Evolutionary conservation across 2,113 vertebrate species (phyloP).

Genomic region (Erpornis zantholeuca): DNA sequence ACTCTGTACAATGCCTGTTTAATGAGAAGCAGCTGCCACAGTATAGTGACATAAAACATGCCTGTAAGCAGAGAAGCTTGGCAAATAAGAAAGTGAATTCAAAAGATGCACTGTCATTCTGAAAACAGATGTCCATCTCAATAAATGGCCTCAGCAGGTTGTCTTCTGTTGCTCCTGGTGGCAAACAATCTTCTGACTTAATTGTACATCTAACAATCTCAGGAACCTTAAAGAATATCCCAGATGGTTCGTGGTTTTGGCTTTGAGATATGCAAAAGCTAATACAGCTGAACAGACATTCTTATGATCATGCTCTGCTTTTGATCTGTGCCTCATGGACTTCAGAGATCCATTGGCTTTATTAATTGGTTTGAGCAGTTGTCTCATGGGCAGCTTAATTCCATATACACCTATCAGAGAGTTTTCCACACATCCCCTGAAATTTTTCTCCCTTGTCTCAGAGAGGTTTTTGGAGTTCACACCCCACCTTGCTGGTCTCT

Average conservation of each 20-base stretch:
- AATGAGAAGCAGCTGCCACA: constrained; percentile 6
- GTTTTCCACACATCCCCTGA: background rate
- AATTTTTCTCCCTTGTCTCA: background rate
- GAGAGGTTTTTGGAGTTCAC: background rate
- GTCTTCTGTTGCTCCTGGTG: background rate
- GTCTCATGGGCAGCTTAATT: background rate
- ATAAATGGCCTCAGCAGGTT: background rate
- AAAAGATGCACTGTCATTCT: background rate
- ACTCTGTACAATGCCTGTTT: background rate
- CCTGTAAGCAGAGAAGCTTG: constrained; percentile 19
- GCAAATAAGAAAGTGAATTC: background rate
- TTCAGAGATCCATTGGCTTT: background rate
- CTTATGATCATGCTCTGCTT: background rate
- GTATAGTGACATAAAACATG: background rate
- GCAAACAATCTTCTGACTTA: background rate
- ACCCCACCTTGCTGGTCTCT: background rate
- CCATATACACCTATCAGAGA: background rate
- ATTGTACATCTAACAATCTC: background rate
- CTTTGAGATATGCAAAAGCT: background rate
- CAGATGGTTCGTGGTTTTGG: background rate
- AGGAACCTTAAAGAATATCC: background rate
- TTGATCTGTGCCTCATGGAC: background rate
- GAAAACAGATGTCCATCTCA: background rate
- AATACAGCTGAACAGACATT: background rate
- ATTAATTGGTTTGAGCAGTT: background rate